These are phyloP conservation scores for Endotricha flammealis DNA, from an alignment of 2,888 invertebrate genomes.

Conservation along the genomic window DNA sequence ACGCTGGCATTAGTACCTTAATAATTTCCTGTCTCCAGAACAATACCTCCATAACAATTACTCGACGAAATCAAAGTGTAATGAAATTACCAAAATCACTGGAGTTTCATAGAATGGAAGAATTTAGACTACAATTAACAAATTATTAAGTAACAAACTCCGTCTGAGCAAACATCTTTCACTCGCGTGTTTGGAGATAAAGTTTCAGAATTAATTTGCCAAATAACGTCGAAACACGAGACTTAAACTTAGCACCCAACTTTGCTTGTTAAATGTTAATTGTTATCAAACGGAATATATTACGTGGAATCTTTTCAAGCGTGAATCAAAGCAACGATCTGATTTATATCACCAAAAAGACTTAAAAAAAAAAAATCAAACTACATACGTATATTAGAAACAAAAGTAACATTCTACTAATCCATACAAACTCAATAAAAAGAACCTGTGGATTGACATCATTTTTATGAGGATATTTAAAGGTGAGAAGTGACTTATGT, in stretches of 20 bases:
- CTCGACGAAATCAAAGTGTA: conserved; percentile 10
- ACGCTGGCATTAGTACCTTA: background rate
- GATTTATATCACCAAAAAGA: background rate
- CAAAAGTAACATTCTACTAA: no score
- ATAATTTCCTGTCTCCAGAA: background rate
- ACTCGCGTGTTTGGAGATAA: conserved; percentile 61
- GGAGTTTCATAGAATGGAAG: conserved; percentile 24
- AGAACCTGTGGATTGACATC: no score
- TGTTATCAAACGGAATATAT: conserved; percentile 55
- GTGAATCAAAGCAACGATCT: conserved; percentile 8
- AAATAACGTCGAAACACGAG: conserved; percentile 70
- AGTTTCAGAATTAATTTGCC: conserved; percentile 71
- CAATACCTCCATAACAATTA: background rate
- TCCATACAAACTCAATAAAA: no score
- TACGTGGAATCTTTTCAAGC: conserved; percentile 20
- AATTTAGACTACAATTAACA: conserved; percentile 32
- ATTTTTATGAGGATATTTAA: no score
- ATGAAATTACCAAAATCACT: conserved; percentile 20
- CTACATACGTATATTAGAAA: no score
- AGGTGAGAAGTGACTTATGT: no score
- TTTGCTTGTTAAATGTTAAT: conserved; percentile 71
- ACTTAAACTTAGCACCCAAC: conserved; percentile 63
- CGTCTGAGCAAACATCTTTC: conserved; percentile 59
- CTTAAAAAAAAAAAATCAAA: no score
- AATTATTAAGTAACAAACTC: conserved; percentile 54